Evolutionary conservation across 2,888 invertebrate species (phyloP).

Genomic region (Trissonchulus latispiculum): DNA sequence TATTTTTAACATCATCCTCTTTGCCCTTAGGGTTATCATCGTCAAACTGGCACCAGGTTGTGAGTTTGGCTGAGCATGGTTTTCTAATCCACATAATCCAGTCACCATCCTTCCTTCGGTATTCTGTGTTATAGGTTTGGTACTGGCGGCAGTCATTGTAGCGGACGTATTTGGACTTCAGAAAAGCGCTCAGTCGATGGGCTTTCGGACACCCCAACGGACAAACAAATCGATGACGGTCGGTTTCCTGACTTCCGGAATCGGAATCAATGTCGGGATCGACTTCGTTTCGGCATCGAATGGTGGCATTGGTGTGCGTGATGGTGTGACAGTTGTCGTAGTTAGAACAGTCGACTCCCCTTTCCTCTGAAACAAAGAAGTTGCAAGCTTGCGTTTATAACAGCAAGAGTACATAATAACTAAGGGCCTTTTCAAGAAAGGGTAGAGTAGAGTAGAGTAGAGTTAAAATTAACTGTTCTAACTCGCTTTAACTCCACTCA

Average conservation of each 20-base stretch:
- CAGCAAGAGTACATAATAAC: no score
- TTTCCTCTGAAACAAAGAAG: conserved; percentile 32
- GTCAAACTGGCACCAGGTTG: conserved; percentile 41
- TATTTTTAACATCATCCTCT: no score
- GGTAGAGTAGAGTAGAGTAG: no score
- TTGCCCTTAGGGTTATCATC: conserved; percentile 28
- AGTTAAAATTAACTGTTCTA: no score
- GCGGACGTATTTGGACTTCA: conserved; percentile 31
- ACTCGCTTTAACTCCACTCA: no score
- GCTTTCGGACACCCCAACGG: conserved; percentile 38
- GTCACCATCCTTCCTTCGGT: conserved; percentile 28
- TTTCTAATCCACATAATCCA: conserved; percentile 40
- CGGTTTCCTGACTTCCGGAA: conserved; percentile 32
- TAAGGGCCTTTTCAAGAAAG: no score
- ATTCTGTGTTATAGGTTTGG: conserved; percentile 33
- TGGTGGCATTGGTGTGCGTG: conserved; percentile 32
- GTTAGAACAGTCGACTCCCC: conserved; percentile 36
- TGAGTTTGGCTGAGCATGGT: conserved; percentile 36
- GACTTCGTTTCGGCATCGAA: conserved; percentile 37
- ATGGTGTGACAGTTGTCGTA: conserved; percentile 17
- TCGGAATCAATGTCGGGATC: conserved; percentile 33
- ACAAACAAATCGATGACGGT: no score
- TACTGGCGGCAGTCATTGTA: conserved; percentile 38
- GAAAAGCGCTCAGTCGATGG: conserved; percentile 37
- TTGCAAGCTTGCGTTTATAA: no score